Evolutionary conservation across 2,888 invertebrate genomes (phyloP).

Genomic region (Drosophila mayaguana): DNA sequence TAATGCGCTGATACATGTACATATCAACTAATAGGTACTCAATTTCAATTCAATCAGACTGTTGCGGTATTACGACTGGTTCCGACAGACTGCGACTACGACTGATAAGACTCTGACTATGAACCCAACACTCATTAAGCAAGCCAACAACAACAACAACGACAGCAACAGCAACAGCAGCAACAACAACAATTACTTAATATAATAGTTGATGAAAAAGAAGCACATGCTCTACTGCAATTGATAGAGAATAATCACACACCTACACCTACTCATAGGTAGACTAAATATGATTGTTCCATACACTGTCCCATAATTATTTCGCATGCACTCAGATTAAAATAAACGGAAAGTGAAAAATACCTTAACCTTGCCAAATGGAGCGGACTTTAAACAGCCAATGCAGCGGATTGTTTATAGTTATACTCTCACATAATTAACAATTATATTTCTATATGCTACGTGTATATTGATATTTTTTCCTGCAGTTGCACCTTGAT

Average conservation of each 20-base stretch:
- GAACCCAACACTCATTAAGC: conserved; percentile 70
- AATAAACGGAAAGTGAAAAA: conserved; percentile 70
- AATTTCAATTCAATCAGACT: conserved; percentile 56
- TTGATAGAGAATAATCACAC: conserved; percentile 68
- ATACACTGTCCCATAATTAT: conserved; percentile 12
- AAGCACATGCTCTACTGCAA: conserved; percentile 53
- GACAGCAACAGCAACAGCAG: conserved; percentile 15
- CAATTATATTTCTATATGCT: neutral
- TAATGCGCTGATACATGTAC: conserved; percentile 11
- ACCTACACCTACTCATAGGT: conserved; percentile 60
- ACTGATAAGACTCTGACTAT: conserved; percentile 71
- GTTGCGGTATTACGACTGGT: conserved; percentile 44
- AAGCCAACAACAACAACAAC: conserved; percentile 30
- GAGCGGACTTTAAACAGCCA: conserved; percentile 61
- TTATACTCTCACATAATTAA: conserved; percentile 13
- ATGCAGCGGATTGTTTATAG: conserved; percentile 22
- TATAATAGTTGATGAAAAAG: conserved; percentile 19
- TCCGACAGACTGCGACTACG: conserved; percentile 45
- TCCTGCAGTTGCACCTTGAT: conserved; percentile 42
- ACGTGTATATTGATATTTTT: neutral
- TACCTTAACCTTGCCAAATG: conserved; percentile 64
- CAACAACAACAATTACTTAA: conserved; percentile 11
- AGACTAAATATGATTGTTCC: conserved; percentile 1
- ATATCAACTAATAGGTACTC: conserved; percentile 51
- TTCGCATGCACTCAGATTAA: conserved; percentile 15